Base-by-base conservation (phyloP, 1,140 invertebrate genomes). In the Cephus cinctus region DNA sequence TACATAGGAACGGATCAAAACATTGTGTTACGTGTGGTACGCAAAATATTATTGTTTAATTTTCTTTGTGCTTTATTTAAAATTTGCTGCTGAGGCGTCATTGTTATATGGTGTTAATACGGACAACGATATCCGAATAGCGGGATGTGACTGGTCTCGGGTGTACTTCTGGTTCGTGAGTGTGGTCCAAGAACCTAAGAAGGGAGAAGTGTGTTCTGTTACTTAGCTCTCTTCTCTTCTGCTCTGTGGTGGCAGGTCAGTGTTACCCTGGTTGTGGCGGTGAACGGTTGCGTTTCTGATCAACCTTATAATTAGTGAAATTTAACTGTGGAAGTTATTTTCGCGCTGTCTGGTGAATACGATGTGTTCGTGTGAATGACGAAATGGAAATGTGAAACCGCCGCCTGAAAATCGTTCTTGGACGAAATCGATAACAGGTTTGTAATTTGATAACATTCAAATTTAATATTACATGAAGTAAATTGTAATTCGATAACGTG, bases 211-310 rank as follows among this genome's bases (percentile, higher is more conserved):
- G 44, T 43, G 53, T 64, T 59, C 62, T 61, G 59, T 66, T 61
- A 65, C 52, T 56, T 54, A 54, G 46, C 54, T 59, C 57, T 61
- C 41, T 61, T 56, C 60, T 54, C 54, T 59, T 54, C 53, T 38
- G 6, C 44, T 48, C 39, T 43, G 45, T 67, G 54, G 59, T 56
- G 65, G 63, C 67, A 69, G 67, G 67, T 69, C 67, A 69, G 67
- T 69, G 61, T 61, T 62, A 56, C 57, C 61, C 47, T 51, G 52
- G 43, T 55, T 50, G 55, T 52, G 52, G 61, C 52, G 40, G 52
- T 34, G 60, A 31, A 56, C 51, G 56, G 61, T 42, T 20, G 43
- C 30, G 27, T 42, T 12, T n/a, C n/a, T n/a, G n/a, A n/a, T n/a
- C n/a, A n/a, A n/a, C n/a, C n/a, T n/a, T n/a, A n/a, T n/a, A n/a